Percentiles rank a stretch among this genome's conserved stretches.
phyloP scores from a whole-genome alignment of 1,140 invertebrate genomes.

The Drosophila nigromelanica region DNA sequence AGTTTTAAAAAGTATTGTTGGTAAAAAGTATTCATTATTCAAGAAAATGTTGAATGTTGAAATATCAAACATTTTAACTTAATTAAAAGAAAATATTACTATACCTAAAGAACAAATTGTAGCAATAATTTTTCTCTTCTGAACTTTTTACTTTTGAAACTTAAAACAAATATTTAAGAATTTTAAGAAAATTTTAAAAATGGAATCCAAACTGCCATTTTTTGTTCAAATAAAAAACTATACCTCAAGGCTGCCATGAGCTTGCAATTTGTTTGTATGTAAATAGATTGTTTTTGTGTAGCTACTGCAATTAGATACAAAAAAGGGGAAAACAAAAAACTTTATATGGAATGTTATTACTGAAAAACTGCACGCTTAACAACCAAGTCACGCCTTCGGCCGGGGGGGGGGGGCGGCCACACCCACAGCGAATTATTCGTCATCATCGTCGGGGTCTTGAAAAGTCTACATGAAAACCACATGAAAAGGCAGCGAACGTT shows the following conservation, averaged over 20 bases:
- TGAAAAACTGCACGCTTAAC: slow-evolving; percentile 52
- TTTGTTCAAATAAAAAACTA: neutral
- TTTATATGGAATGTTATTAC: slow-evolving; percentile 32
- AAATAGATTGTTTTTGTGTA: slow-evolving; percentile 5
- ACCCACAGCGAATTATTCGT: slow-evolving; percentile 55
- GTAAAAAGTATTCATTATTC: too few relatives aligned
- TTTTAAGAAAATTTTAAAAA: too few relatives aligned
- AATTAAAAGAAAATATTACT: too few relatives aligned
- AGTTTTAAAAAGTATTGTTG: too few relatives aligned
- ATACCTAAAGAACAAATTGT: too few relatives aligned
- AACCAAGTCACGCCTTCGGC: slow-evolving; percentile 65
- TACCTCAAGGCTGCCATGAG: neutral
- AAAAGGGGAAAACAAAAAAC: neutral
- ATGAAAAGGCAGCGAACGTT: slow-evolving; percentile 61
- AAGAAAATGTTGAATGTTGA: too few relatives aligned
- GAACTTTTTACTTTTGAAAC: too few relatives aligned
- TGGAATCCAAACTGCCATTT: too few relatives aligned
- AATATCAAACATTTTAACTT: too few relatives aligned
- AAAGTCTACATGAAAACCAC: slow-evolving; percentile 57
- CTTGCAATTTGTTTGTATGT: neutral
- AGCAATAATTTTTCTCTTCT: too few relatives aligned
- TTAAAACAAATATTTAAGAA: too few relatives aligned
- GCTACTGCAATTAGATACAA: slow-evolving; percentile 23
- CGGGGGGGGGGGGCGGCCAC: slow-evolving; percentile 33
- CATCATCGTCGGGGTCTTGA: slow-evolving; percentile 28